phyloP scores from a whole-genome alignment of 2,797 vertebrate species.

The Chloroceryle inda region DNA sequence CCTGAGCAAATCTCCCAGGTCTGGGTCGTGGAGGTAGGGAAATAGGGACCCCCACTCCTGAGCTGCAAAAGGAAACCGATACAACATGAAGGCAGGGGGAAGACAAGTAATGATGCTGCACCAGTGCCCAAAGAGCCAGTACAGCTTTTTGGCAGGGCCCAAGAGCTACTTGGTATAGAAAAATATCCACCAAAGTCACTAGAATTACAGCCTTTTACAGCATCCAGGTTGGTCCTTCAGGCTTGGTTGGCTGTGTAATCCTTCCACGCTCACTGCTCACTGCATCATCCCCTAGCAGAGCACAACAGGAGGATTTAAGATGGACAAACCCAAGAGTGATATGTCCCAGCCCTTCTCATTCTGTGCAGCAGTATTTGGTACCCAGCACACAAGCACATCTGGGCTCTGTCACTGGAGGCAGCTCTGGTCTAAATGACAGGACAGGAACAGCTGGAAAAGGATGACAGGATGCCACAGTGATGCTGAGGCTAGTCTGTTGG shows the following conservation, averaged over 20 bases:
- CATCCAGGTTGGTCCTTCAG: background rate
- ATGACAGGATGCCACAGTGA: background rate
- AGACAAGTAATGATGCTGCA: background rate
- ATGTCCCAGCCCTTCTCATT: background rate
- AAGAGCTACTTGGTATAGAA: background rate
- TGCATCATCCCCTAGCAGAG: background rate
- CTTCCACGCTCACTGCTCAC: rapidly evolving
- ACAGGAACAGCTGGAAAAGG: background rate
- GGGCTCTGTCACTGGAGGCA: background rate
- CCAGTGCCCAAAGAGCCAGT: background rate
- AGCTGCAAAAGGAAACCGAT: background rate
- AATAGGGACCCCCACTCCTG: background rate
- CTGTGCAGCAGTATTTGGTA: background rate
- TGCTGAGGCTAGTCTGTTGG: background rate
- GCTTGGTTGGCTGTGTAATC: background rate
- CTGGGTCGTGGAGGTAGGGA: background rate
- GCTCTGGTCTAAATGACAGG: background rate
- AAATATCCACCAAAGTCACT: background rate
- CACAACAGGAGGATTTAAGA: background rate
- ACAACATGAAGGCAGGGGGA: background rate
- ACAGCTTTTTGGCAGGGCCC: background rate
- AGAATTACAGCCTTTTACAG: background rate
- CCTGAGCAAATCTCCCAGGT: background rate
- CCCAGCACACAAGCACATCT: background rate
- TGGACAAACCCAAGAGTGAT: background rate